Evolutionary conservation across 1,140 invertebrate genomes (phyloP).

Genomic region (Scylla paramamosain): DNA sequence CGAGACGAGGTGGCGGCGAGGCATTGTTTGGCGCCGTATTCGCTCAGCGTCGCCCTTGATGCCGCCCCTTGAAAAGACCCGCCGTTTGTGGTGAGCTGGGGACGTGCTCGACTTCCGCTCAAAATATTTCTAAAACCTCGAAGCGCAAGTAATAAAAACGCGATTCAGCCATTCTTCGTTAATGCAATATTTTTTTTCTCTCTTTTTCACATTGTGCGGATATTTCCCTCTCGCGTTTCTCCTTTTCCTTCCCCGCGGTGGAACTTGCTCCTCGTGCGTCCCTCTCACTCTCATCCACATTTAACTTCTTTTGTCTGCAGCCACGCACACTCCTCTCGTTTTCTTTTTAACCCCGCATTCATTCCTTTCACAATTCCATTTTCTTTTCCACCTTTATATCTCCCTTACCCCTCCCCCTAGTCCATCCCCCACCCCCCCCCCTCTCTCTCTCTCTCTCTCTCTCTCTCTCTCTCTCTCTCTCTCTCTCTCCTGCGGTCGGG

Average conservation of each 20-base stretch:
- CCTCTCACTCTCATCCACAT: neutral
- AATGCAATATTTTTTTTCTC: neutral
- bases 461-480: constrained; percentile 27
- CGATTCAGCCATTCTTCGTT: no score
- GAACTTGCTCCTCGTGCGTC: neutral
- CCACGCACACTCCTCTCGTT: neutral
- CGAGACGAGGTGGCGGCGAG: neutral
- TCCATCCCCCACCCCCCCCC: neutral
- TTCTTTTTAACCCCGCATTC: neutral
- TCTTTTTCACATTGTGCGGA: no score
- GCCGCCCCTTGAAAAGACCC: neutral
- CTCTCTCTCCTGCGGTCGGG: constrained; percentile 9
- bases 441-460: constrained; percentile 30
- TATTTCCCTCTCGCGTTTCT: neutral
- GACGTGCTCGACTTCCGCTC: neutral
- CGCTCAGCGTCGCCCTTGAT: constrained; percentile 35
- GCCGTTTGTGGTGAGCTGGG: neutral
- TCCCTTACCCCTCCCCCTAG: neutral
- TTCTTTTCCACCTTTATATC: neutral
- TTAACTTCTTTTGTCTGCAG: no score
- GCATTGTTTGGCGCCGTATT: constrained; percentile 48
- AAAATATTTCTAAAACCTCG: no score
- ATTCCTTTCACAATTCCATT: constrained; percentile 33
- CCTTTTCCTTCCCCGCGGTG: neutral
- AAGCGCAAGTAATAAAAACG: no score